Conservation (phyloP, 2,888 invertebrate species). For the Pseudococcus longispinus region DNA sequence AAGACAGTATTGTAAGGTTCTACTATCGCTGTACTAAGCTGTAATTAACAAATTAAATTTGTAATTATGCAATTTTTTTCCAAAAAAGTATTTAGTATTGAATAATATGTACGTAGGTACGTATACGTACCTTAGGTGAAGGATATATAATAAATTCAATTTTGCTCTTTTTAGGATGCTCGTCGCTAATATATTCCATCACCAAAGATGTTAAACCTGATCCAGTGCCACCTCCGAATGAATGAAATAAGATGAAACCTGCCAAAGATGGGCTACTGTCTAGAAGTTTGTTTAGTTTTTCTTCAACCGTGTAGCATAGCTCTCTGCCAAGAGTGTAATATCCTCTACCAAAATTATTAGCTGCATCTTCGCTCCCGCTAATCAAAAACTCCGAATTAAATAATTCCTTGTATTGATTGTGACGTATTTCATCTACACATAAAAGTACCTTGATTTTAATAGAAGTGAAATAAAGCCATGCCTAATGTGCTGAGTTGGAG, state of each 20-base stretch:
- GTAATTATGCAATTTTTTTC: neutral
- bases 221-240: slow-evolving; percentile 60
- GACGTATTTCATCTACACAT: slow-evolving; percentile 59
- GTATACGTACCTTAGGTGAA: slow-evolving; percentile 63
- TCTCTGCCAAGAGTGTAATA: slow-evolving; percentile 75
- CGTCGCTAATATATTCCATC: slow-evolving; percentile 58
- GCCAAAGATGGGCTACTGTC: slow-evolving; percentile 58
- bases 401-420: slow-evolving; percentile 59
- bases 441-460: slow-evolving; percentile 32
- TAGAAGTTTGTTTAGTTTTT: slow-evolving; percentile 57
- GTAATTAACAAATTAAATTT: slow-evolving; percentile 59
- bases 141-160: slow-evolving; percentile 63
- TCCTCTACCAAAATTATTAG: slow-evolving; percentile 84
- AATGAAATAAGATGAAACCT: slow-evolving; percentile 59
- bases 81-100: neutral
- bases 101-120: neutral
- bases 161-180: slow-evolving; percentile 69
- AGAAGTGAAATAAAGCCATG: neutral
- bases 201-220: slow-evolving; percentile 59
- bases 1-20: slow-evolving; percentile 93
- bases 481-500: neutral
- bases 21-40: slow-evolving; percentile 90
- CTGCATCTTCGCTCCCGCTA: slow-evolving; percentile 69
- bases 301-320: slow-evolving; percentile 55
- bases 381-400: slow-evolving; percentile 59